A percentile compares a stretch with the other conserved stretches of the same genome.
phyloP scores from a whole-genome alignment of 2,888 invertebrate genomes.

The Bhutanitis thaidina region DNA sequence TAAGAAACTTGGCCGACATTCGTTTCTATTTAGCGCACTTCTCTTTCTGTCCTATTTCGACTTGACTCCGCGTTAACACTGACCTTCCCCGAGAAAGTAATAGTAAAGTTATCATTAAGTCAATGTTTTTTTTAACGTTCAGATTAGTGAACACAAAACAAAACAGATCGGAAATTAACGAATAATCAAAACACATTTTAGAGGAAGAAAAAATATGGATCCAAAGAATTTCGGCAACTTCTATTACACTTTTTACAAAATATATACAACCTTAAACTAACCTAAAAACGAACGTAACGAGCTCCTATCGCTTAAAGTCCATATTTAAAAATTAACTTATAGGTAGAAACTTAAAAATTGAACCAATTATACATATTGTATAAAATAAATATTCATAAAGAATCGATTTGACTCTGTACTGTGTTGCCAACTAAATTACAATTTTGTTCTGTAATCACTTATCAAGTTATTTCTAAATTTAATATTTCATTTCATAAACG shows the following conservation, averaged over 20 bases:
- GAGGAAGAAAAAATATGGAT: conserved; percentile 6
- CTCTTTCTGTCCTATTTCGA: not conserved
- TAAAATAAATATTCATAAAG: not conserved
- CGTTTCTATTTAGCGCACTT: not conserved
- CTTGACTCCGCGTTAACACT: too few species aligned
- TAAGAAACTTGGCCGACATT: conserved; percentile 48
- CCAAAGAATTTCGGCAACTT: conserved; percentile 5
- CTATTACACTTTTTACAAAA: conserved; percentile 12
- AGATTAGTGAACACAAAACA: not conserved
- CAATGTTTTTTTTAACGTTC: too few species aligned
- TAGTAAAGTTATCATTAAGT: too few species aligned
- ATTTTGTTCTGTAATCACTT: conserved; percentile 14
- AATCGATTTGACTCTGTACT: not conserved
- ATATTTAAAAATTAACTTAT: conserved; percentile 7
- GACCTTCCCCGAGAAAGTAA: too few species aligned
- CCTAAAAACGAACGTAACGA: conserved; percentile 13
- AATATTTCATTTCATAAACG: conserved; percentile 6
- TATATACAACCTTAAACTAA: conserved; percentile 20
- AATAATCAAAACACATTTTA: too few species aligned
- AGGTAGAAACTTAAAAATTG: conserved; percentile 3
- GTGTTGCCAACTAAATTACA: conserved; percentile 3
- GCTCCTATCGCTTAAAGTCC: conserved; percentile 9
- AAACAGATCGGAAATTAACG: not conserved
- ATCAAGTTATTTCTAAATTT: conserved; percentile 1
- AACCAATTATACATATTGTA: too few species aligned